Percentiles rank a stretch among this genome's conserved stretches.
phyloP scores from a whole-genome alignment of 2,113 vertebrate species.

The Tupaia chinensis region DNA sequence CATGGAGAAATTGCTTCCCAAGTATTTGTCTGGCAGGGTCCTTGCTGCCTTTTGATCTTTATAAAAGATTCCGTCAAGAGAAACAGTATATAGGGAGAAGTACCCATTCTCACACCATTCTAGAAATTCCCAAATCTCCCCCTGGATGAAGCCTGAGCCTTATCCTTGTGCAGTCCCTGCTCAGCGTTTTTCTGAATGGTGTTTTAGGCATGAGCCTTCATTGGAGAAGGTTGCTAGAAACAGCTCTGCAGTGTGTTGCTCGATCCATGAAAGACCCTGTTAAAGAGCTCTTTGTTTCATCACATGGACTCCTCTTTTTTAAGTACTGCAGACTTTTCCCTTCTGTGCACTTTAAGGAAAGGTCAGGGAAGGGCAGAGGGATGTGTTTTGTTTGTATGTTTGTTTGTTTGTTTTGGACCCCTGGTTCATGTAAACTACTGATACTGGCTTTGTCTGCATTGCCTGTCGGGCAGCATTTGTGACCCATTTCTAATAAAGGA shows the following conservation, averaged over 20 bases:
- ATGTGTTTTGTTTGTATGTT: neutral
- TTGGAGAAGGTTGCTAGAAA: neutral
- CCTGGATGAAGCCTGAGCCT: neutral
- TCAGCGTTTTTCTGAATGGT: neutral
- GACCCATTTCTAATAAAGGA: neutral
- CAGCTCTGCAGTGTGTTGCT: fast-evolving
- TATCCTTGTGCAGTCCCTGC: neutral
- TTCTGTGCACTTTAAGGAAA: neutral
- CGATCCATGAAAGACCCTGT: fast-evolving
- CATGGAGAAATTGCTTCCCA: fast-evolving
- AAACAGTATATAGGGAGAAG: neutral
- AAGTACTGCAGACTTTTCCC: neutral
- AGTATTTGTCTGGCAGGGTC: neutral
- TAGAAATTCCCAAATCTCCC: neutral
- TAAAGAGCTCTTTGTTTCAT: neutral
- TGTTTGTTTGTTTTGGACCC: neutral
- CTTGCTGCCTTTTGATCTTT: neutral
- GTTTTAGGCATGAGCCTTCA: neutral
- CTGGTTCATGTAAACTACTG: neutral
- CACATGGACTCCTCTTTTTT: neutral
- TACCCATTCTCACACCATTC: neutral
- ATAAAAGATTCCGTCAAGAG: neutral
- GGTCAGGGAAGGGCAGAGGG: fast-evolving
- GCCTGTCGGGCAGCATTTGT: neutral
- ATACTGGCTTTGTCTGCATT: neutral